phyloP scores from a whole-genome alignment of 2,888 invertebrate genomes.

The Pristionchus exspectatus region DNA sequence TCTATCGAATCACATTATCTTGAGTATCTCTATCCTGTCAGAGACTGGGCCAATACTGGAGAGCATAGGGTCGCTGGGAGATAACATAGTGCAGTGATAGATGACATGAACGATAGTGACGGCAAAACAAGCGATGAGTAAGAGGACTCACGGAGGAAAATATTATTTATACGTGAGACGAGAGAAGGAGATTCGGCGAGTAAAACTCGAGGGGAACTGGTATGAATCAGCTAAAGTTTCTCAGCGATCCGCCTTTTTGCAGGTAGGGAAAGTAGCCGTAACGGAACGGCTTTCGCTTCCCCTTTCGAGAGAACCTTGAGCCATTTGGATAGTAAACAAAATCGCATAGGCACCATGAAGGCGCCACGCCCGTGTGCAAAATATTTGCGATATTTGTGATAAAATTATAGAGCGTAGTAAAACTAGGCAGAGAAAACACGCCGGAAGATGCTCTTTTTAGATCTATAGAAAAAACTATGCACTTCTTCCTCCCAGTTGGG shows the following conservation, averaged over 20 bases:
- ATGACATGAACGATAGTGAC: neutral
- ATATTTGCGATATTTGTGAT: neutral
- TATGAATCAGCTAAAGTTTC: neutral
- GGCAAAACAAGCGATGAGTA: slow-evolving; percentile 16
- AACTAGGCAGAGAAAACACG: too few relatives aligned
- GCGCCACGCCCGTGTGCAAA: neutral
- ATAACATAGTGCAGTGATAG: neutral
- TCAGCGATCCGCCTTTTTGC: neutral
- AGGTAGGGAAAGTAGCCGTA: neutral
- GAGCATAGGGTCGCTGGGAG: neutral
- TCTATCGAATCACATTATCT: neutral
- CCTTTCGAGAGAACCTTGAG: slow-evolving; percentile 10
- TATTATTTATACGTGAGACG: neutral
- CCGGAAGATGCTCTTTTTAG: too few relatives aligned
- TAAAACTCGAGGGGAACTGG: neutral
- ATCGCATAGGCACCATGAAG: neutral
- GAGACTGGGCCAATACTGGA: neutral
- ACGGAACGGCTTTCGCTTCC: neutral
- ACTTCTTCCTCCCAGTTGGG: too few relatives aligned
- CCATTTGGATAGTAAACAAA: neutral
- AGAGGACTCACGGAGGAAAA: slow-evolving; percentile 22
- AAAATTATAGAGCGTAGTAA: too few relatives aligned
- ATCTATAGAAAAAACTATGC: too few relatives aligned
- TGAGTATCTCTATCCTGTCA: neutral
- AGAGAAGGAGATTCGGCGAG: neutral